Percentiles rank a stretch among this genome's conserved stretches.
Evolutionary conservation across 2,113 vertebrate species (phyloP).

Genomic region (Apteryx owenii): DNA sequence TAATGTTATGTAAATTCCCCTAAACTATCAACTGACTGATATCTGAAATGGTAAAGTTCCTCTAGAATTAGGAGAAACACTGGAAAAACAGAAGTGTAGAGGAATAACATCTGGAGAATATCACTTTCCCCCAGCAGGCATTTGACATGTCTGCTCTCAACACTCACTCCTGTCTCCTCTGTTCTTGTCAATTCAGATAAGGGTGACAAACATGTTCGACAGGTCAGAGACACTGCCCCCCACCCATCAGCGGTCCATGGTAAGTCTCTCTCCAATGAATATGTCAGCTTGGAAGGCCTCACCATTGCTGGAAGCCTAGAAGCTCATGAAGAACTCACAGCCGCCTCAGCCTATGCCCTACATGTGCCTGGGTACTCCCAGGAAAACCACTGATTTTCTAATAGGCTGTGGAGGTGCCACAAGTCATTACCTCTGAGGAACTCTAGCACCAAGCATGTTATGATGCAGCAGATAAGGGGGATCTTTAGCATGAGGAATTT

Average conservation of each 20-base stretch:
- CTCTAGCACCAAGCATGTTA: not conserved
- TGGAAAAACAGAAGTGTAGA: not conserved
- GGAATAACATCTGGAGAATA: not conserved
- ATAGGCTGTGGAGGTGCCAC: not conserved
- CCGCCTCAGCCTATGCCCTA: not conserved
- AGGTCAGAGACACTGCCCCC: slow-evolving; percentile 33
- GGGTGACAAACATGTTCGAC: not conserved
- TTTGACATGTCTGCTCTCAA: not conserved
- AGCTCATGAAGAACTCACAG: not conserved
- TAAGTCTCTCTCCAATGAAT: not conserved
- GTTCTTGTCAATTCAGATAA: not conserved
- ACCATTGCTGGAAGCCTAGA: not conserved
- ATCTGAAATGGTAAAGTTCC: not conserved
- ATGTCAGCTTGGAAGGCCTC: not conserved
- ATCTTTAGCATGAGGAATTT: not conserved
- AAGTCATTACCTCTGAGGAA: not conserved
- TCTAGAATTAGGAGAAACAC: not conserved
- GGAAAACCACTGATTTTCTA: not conserved
- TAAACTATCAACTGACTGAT: not conserved
- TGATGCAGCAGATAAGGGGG: not conserved
- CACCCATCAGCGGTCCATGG: not conserved
- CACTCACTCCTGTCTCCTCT: slow-evolving; percentile 2
- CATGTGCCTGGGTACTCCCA: not conserved
- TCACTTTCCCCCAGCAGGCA: not conserved
- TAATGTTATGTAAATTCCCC: not conserved